phyloP scores from a whole-genome alignment of 2,888 invertebrate genomes.

The Elegia similella region DNA sequence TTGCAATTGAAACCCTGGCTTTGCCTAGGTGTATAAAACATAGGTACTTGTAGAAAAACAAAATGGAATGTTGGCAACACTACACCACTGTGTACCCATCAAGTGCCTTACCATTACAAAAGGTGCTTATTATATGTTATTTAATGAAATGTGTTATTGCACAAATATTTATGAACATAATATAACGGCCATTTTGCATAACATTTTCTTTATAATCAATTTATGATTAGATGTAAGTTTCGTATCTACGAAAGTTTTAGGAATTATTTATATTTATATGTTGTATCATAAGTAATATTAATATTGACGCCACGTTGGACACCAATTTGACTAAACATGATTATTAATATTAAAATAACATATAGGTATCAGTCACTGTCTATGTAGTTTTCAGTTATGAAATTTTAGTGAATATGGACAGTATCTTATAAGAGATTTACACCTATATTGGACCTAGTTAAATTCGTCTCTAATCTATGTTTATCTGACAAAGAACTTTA shows the following conservation, averaged over 20 bases:
- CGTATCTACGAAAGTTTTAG: slow-evolving; percentile 35
- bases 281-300: slow-evolving; percentile 45
- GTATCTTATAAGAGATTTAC: no score
- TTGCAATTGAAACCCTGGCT: not conserved
- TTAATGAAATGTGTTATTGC: slow-evolving; percentile 28
- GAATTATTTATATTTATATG: slow-evolving; percentile 54
- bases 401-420: no score
- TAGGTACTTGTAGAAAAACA: no score
- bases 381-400: no score
- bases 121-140: slow-evolving; percentile 42
- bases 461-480: no score
- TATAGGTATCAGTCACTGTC: no score
- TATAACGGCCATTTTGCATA: slow-evolving; percentile 19
- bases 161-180: slow-evolving; percentile 33
- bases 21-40: not conserved
- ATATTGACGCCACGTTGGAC: not conserved
- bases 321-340: not conserved
- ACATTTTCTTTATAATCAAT: slow-evolving; percentile 30
- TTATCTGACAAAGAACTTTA: no score
- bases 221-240: slow-evolving; percentile 24
- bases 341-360: not conserved
- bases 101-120: slow-evolving; percentile 45
- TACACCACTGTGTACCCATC: slow-evolving; percentile 12
- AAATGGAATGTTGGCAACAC: no score
- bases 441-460: no score